Evolutionary conservation across 2,797 vertebrate genomes (phyloP).

Genomic region (Rhadinocentrus ornatus): DNA sequence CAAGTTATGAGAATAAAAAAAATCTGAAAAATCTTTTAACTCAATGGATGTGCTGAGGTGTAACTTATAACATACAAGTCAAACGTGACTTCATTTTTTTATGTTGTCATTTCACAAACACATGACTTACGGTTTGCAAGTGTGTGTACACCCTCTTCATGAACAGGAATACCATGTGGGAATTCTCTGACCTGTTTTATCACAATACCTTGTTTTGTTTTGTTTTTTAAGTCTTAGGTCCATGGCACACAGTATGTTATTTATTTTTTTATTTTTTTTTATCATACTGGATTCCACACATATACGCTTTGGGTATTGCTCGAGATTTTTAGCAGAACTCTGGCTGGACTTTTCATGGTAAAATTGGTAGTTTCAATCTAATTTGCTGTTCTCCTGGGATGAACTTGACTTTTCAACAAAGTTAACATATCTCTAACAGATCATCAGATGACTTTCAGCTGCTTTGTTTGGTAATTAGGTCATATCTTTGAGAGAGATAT

Average conservation of each 20-base stretch:
- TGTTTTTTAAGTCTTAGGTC: too few relatives aligned
- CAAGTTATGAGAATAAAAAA: conserved; percentile 47
- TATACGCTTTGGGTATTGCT: too few relatives aligned
- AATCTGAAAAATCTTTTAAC: neutral
- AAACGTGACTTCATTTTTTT: neutral
- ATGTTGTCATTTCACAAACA: neutral
- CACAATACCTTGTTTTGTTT: too few relatives aligned
- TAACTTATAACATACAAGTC: neutral
- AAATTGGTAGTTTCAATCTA: neutral
- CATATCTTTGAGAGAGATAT: neutral
- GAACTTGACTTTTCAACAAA: neutral
- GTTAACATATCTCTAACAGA: neutral
- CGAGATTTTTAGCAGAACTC: too few relatives aligned
- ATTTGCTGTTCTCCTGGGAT: neutral
- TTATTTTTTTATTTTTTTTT: too few relatives aligned
- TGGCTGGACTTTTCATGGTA: too few relatives aligned
- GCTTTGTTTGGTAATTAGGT: neutral
- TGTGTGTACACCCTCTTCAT: too few relatives aligned
- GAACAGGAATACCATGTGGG: too few relatives aligned
- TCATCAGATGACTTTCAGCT: neutral
- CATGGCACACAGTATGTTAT: too few relatives aligned
- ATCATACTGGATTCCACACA: too few relatives aligned
- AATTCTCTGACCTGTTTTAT: too few relatives aligned
- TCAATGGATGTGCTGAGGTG: neutral
- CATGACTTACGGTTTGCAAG: too few relatives aligned